Percentiles rank a stretch among this genome's conserved stretches.
phyloP scores from a whole-genome alignment of 2,797 vertebrate genomes.

The Sylvia borin region DNA sequence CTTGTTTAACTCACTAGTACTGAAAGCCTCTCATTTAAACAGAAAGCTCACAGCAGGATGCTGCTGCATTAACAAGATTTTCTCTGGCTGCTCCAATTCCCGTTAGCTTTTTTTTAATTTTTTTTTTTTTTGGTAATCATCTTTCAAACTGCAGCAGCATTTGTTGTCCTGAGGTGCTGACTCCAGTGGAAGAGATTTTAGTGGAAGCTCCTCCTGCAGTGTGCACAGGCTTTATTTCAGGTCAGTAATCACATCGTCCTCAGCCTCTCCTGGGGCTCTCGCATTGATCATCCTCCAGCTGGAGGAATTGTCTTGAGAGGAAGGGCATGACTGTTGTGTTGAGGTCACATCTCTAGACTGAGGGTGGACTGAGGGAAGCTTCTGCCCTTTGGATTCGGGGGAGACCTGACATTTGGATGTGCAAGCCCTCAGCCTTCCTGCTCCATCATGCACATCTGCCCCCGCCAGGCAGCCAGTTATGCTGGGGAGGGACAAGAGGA shows the following conservation, averaged over 20 bases:
- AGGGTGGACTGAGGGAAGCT: neutral
- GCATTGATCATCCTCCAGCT: neutral
- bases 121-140: neutral
- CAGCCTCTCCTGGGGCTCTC: neutral
- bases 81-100: slow-evolving; percentile 23
- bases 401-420: slow-evolving; percentile 35
- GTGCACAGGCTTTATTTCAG: slow-evolving; percentile 19
- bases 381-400: slow-evolving; percentile 34
- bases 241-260: neutral
- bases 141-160: neutral
- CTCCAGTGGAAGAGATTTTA: neutral
- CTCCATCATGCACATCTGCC: neutral
- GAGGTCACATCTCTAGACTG: neutral
- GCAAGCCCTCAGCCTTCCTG: neutral
- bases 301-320: neutral
- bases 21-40: neutral
- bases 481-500: neutral
- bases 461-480: neutral
- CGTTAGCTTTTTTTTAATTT: neutral
- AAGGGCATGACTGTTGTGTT: neutral
- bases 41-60: slow-evolving; percentile 19
- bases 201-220: neutral
- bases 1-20: neutral
- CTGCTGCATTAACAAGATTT: slow-evolving; percentile 30
- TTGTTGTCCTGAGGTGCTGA: slow-evolving; percentile 31